Percentiles rank a stretch among this genome's conserved stretches.
These are phyloP conservation scores for Drosophila prosaltans DNA, from an alignment of 1,140 invertebrate genomes.

Conservation along the genomic window DNA sequence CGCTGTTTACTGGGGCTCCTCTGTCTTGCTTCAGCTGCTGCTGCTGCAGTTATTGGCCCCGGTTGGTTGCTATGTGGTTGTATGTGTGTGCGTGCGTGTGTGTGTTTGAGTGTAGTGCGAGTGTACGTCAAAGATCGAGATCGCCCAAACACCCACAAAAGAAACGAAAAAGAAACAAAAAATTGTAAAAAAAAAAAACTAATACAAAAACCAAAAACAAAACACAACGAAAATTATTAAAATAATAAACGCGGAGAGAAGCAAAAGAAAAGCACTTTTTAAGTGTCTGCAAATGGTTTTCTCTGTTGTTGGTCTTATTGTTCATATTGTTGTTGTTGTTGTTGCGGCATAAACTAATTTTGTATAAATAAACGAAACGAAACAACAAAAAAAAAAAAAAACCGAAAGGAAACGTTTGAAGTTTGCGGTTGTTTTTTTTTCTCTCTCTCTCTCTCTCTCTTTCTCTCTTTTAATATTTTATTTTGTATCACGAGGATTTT, in stretches of 20 bases:
- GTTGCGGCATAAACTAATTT: slow-evolving; percentile 69
- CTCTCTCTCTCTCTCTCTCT: background rate
- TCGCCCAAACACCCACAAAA: slow-evolving; percentile 30
- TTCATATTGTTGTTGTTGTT: slow-evolving; percentile 11
- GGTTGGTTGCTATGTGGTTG: background rate
- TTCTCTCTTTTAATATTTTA: background rate
- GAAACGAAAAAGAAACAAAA: background rate
- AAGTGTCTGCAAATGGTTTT: slow-evolving; percentile 62
- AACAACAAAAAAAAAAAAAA: background rate
- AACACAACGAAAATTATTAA: slow-evolving; percentile 61
- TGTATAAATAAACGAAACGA: slow-evolving; percentile 67
- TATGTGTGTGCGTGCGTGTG: background rate
- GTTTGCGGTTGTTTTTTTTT: slow-evolving; percentile 52
- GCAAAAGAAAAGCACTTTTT: slow-evolving; percentile 58
- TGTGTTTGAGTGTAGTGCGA: slow-evolving; percentile 2
- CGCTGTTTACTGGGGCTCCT: background rate
- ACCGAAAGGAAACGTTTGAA: slow-evolving; percentile 53
- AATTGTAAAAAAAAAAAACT: background rate
- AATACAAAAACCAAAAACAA: slow-evolving; percentile 5
- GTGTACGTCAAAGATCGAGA: slow-evolving; percentile 64
- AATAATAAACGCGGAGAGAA: slow-evolving; percentile 62
- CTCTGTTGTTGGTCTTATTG: slow-evolving; percentile 9
- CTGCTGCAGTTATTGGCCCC: slow-evolving; percentile 53
- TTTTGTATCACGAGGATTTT: slow-evolving; percentile 14
- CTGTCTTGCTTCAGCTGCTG: slow-evolving; percentile 24